A percentile compares a stretch with the other conserved stretches of the same genome.
Conservation (phyloP, 2,888 invertebrate species). For the Neria commutata region DNA sequence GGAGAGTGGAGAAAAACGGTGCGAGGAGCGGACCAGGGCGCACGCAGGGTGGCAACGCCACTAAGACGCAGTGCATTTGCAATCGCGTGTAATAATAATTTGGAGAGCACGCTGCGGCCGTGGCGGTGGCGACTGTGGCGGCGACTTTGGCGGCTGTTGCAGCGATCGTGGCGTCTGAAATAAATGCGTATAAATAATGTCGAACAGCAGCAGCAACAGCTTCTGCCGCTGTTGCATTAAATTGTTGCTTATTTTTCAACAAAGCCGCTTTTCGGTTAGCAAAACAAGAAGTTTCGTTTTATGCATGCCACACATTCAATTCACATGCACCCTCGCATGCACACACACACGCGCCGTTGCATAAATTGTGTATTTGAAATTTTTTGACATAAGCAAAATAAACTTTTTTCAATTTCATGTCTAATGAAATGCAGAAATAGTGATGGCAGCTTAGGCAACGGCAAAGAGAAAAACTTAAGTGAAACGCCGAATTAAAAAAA, state of each 20-base stretch:
- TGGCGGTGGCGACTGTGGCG: too few relatives aligned
- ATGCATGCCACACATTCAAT: neutral
- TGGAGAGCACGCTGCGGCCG: slow-evolving; percentile 7
- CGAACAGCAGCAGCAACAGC: neutral
- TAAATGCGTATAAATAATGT: slow-evolving; percentile 25
- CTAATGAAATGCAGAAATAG: neutral
- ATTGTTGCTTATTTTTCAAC: too few relatives aligned
- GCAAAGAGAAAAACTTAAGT: too few relatives aligned
- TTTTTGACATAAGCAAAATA: neutral
- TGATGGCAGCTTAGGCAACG: neutral
- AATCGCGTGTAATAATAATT: slow-evolving; percentile 1
- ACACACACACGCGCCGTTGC: too few relatives aligned
- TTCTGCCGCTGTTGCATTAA: slow-evolving; percentile 6
- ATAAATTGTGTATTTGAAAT: too few relatives aligned
- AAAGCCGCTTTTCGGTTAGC: too few relatives aligned
- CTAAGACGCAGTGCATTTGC: too few relatives aligned
- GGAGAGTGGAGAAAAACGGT: neutral
- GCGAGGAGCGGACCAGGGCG: neutral
- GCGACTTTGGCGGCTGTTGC: too few relatives aligned
- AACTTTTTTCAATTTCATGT: neutral
- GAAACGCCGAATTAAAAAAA: too few relatives aligned
- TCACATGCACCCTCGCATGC: too few relatives aligned
- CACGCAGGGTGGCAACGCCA: too few relatives aligned
- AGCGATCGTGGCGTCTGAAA: slow-evolving; percentile 11
- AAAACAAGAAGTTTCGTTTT: neutral